A percentile compares a stretch with the other conserved stretches of the same genome.
These are phyloP conservation scores for Incurvaria masculella DNA, from an alignment of 2,888 invertebrate species.

Conservation along the genomic window DNA sequence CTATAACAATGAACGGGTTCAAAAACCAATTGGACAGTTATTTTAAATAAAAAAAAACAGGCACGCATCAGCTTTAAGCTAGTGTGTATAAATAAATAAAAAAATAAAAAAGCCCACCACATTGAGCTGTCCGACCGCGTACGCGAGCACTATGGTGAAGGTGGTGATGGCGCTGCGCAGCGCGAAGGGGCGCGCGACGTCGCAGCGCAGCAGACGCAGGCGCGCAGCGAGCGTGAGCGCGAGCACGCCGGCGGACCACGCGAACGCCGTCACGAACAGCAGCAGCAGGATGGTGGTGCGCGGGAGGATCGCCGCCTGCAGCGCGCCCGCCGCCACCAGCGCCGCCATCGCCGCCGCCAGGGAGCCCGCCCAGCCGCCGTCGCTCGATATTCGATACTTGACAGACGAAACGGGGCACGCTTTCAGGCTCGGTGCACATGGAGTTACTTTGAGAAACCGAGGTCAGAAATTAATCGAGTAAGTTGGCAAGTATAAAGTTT, in stretches of 20 bases:
- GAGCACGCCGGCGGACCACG: constrained; percentile 85
- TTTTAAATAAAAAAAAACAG: too few species aligned
- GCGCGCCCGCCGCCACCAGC: constrained; percentile 73
- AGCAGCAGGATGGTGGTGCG: constrained; percentile 80
- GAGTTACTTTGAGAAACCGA: too few species aligned
- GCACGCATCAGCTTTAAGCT: too few species aligned
- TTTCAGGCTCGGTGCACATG: too few species aligned
- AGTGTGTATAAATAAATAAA: too few species aligned
- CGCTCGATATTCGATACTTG: constrained; percentile 82
- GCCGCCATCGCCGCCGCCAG: constrained; percentile 74
- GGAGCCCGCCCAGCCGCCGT: constrained; percentile 82
- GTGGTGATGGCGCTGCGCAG: constrained; percentile 82
- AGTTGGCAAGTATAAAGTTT: too few species aligned
- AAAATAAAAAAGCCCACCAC: constrained; percentile 76
- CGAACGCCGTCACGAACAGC: constrained; percentile 84
- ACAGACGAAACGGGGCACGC: too few species aligned
- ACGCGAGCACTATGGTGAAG: constrained; percentile 82
- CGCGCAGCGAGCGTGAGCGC: constrained; percentile 82
- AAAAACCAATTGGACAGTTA: too few species aligned
- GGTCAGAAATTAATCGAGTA: too few species aligned
- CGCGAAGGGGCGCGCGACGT: constrained; percentile 79
- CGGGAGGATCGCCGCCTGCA: constrained; percentile 75
- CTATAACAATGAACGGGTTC: too few species aligned
- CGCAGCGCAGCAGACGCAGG: constrained; percentile 80
- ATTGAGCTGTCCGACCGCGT: constrained; percentile 89